Conservation (phyloP, 2,797 vertebrate species). For the Pelobates cultripes region DNA sequence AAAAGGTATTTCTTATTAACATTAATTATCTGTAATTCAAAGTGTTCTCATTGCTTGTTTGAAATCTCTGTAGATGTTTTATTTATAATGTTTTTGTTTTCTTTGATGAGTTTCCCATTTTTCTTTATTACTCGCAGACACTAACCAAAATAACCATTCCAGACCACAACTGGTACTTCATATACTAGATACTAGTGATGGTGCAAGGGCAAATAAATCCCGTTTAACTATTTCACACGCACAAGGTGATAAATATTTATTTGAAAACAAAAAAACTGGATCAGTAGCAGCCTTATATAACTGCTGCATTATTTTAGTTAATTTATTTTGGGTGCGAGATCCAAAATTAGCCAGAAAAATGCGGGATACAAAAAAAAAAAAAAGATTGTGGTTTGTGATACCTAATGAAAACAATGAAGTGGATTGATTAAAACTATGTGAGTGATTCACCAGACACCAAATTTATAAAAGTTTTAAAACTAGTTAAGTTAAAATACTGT, state of each 20-base stretch:
- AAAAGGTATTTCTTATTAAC: background rate
- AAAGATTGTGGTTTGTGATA: too few species aligned
- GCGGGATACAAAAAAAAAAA: too few species aligned
- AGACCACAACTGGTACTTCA: background rate
- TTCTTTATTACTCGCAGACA: background rate
- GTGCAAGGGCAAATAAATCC: background rate
- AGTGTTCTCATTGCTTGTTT: background rate
- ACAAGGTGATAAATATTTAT: background rate
- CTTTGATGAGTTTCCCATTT: slow-evolving; percentile 6
- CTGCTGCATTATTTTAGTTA: too few species aligned
- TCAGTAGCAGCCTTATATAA: too few species aligned
- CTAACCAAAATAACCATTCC: background rate
- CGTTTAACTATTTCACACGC: background rate
- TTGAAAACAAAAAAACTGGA: too few species aligned
- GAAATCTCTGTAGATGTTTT: background rate
- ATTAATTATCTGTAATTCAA: slow-evolving; percentile 9
- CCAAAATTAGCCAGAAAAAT: too few species aligned
- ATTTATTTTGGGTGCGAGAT: background rate
- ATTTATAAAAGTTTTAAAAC: too few species aligned
- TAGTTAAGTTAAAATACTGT: too few species aligned
- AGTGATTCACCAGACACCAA: too few species aligned
- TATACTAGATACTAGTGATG: background rate
- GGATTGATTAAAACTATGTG: too few species aligned
- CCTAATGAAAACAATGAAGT: too few species aligned
- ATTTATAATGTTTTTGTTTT: background rate